phyloP scores from a whole-genome alignment of 2,797 vertebrate species.

The Scomberomorus guttatus region DNA sequence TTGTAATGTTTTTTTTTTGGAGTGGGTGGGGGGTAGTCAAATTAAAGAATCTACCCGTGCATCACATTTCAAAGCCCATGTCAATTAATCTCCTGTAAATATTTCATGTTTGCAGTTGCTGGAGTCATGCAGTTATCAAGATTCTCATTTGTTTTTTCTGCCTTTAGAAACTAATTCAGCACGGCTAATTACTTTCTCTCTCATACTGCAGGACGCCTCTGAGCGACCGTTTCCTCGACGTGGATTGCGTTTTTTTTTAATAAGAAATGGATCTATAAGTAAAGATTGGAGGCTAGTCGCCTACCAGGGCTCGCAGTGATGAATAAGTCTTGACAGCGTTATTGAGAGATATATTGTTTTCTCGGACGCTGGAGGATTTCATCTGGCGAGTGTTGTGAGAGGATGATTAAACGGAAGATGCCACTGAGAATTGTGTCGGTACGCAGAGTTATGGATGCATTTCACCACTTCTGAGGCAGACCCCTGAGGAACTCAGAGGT shows the following conservation, averaged over 20 bases:
- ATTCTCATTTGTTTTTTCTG: constrained; percentile 62
- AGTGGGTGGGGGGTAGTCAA: neutral
- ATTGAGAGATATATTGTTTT: constrained; percentile 80
- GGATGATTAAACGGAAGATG: constrained; percentile 64
- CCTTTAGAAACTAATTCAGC: constrained; percentile 57
- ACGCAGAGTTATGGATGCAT: constrained; percentile 43
- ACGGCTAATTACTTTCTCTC: constrained; percentile 54
- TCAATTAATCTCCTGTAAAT: constrained; percentile 54
- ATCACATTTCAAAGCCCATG: constrained; percentile 29
- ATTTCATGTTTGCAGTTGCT: constrained; percentile 52
- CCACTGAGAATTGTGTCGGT: constrained; percentile 37
- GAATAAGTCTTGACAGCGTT: constrained; percentile 73
- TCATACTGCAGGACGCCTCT: constrained; percentile 38
- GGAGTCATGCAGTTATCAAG: constrained; percentile 25
- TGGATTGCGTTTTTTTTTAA: constrained; percentile 59
- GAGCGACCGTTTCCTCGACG: constrained; percentile 49
- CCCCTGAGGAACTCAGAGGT: constrained; percentile 25
- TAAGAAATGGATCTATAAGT: constrained; percentile 73
- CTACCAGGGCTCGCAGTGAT: constrained; percentile 56
- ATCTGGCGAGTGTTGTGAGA: constrained; percentile 54
- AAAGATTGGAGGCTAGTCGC: constrained; percentile 53
- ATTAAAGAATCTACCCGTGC: constrained; percentile 29
- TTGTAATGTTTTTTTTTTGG: constrained; percentile 12
- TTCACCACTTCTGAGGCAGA: constrained; percentile 23
- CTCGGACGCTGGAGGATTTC: constrained; percentile 56